Percentiles rank a stretch among this genome's conserved stretches.
Evolutionary conservation across 2,113 vertebrate species (phyloP).

Genomic region (Paramisgurnus dabryanus): DNA sequence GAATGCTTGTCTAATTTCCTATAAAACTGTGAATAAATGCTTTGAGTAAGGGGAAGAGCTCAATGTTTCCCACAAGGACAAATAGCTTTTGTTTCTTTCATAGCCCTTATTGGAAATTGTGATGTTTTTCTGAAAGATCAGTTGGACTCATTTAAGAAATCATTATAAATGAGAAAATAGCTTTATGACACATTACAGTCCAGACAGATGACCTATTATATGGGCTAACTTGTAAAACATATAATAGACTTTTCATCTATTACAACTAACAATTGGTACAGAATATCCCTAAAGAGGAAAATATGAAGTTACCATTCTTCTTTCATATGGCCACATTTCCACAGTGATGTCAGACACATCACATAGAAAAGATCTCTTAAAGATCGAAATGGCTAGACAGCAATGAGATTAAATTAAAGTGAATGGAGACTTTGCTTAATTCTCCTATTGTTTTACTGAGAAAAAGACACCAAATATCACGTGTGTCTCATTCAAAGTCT

Average conservation of each 20-base stretch:
- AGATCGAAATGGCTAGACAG: not conserved
- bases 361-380: no score
- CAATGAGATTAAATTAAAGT: not conserved
- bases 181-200: conserved; percentile 74
- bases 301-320: conserved; percentile 66
- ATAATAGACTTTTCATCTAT: conserved; percentile 58
- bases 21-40: conserved; percentile 47
- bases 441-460: no score
- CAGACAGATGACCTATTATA: conserved; percentile 77
- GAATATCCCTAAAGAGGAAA: conserved; percentile 65
- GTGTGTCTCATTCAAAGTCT: no score
- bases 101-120: conserved; percentile 74
- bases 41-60: conserved; percentile 50
- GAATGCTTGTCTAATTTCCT: conserved; percentile 33
- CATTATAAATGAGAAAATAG: conserved; percentile 69
- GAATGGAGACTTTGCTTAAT: not conserved
- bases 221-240: conserved; percentile 73
- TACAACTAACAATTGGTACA: conserved; percentile 54
- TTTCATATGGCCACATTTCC: no score
- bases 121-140: conserved; percentile 77
- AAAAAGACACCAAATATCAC: no score
- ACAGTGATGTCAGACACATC: no score
- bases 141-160: conserved; percentile 74
- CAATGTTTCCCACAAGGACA: conserved; percentile 67
- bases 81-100: conserved; percentile 76